A percentile compares a stretch with the other conserved stretches of the same genome.
Evolutionary conservation across 92 coral and sea anemone genomes (phyloP).

Genomic region (Muricea muricata): DNA sequence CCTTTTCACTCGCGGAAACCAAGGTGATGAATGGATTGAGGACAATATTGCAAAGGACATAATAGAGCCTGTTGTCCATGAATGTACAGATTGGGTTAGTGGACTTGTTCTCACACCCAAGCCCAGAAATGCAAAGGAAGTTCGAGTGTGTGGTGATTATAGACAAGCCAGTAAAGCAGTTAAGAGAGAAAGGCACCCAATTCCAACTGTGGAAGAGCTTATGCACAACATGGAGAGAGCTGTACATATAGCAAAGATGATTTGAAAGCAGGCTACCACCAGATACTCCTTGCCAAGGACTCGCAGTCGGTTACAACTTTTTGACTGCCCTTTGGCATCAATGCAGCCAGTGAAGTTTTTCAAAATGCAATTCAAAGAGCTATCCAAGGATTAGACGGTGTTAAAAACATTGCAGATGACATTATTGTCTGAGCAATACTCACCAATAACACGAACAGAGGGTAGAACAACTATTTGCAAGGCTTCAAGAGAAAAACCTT

Average conservation of each 20-base stretch:
- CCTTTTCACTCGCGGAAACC: background rate
- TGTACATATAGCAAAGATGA: conserved; percentile 37
- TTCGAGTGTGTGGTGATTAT: conserved; percentile 54
- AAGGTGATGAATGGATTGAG: conserved; percentile 8
- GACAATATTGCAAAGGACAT: conserved; percentile 35
- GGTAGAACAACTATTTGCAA: conserved; percentile 20
- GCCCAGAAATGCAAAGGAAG: conserved; percentile 32
- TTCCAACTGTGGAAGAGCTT: conserved; percentile 50
- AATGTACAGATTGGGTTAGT: conserved; percentile 41
- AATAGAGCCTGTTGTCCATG: conserved; percentile 38
- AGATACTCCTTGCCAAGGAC: conserved; percentile 34
- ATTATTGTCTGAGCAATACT: conserved; percentile 29
- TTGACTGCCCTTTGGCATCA: conserved; percentile 32
- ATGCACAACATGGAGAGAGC: conserved; percentile 35
- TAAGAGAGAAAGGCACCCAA: conserved; percentile 35
- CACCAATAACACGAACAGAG: conserved; percentile 30
- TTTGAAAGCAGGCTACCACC: conserved; percentile 52
- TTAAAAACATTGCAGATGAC: conserved; percentile 37
- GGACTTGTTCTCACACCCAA: conserved; percentile 37
- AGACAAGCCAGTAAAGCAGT: conserved; percentile 36
- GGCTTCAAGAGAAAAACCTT: conserved; percentile 33
- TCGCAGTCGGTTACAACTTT: conserved; percentile 25
- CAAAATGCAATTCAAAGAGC: conserved; percentile 30
- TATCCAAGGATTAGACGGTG: conserved; percentile 15
- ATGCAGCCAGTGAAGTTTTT: conserved; percentile 35